Percentiles rank a stretch among this genome's conserved stretches.
Evolutionary conservation across 1,140 invertebrate species (phyloP).

Genomic region (Ceratosolen fusciceps): DNA sequence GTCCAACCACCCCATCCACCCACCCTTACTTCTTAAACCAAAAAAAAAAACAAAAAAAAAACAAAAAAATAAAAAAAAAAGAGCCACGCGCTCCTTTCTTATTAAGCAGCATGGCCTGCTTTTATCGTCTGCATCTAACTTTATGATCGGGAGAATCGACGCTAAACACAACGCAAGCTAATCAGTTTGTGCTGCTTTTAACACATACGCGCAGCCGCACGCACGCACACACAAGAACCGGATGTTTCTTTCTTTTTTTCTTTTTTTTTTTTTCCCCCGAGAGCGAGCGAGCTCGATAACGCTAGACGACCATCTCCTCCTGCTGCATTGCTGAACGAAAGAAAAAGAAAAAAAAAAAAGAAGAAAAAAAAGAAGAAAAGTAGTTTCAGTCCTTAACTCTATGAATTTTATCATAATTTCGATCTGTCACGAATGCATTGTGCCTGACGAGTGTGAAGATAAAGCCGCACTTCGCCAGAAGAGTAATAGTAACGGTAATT

Average conservation of each 20-base stretch:
- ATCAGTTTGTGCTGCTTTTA: conserved; percentile 41
- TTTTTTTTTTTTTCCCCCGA: too few relatives aligned
- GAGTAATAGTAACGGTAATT: conserved; percentile 38
- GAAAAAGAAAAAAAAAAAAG: too few relatives aligned
- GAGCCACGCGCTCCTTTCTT: background rate
- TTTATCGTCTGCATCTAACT: conserved; percentile 37
- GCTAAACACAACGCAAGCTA: conserved; percentile 35
- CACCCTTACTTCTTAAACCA: background rate
- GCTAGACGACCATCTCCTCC: too few relatives aligned
- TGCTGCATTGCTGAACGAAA: conserved; percentile 7
- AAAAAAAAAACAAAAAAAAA: too few relatives aligned
- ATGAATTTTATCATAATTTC: conserved; percentile 36
- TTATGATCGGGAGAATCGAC: conserved; percentile 31
- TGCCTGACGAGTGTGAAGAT: conserved; percentile 42
- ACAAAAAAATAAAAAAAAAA: conserved; percentile 16
- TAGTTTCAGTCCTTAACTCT: conserved; percentile 34
- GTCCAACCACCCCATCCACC: background rate
- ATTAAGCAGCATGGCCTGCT: background rate
- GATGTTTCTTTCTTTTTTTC: conserved; percentile 10
- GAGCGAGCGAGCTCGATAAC: conserved; percentile 18
- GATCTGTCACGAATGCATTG: conserved; percentile 45
- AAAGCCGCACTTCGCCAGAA: conserved; percentile 29
- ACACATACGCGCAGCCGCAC: background rate
- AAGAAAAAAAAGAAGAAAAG: too few relatives aligned
- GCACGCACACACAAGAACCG: background rate